Percentiles rank a stretch among this genome's conserved stretches.
Evolutionary conservation across 2,888 invertebrate genomes (phyloP).

Genomic region (Drosophila kuntzei): DNA sequence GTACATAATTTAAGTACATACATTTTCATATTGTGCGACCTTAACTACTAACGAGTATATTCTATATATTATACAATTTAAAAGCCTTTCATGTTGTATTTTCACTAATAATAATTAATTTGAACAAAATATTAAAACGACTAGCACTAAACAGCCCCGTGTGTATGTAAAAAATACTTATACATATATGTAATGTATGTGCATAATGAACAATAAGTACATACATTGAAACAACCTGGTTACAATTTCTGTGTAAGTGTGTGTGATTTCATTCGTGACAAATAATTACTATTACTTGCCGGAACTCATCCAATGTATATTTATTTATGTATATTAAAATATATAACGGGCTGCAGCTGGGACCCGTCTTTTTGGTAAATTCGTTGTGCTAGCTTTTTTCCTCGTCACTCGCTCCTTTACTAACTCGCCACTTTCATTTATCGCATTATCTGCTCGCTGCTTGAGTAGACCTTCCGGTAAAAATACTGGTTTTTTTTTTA

Average conservation of each 20-base stretch:
- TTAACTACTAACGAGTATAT: constrained; percentile 39
- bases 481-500: too few species aligned
- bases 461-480: neutral
- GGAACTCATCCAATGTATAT: constrained; percentile 3
- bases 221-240: constrained; percentile 68
- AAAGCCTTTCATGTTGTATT: constrained; percentile 68
- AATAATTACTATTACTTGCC: constrained; percentile 2
- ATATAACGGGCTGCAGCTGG: constrained; percentile 26
- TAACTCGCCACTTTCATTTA: neutral
- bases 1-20: constrained; percentile 7
- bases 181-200: constrained; percentile 24
- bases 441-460: neutral
- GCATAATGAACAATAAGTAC: constrained; percentile 51
- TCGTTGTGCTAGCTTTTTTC: constrained; percentile 63
- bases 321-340: constrained; percentile 10
- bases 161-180: constrained; percentile 47
- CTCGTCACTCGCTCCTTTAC: constrained; percentile 1
- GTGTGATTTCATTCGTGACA: constrained; percentile 9
- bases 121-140: constrained; percentile 62
- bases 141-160: constrained; percentile 72
- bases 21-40: constrained; percentile 13
- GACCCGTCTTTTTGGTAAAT: constrained; percentile 53
- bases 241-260: constrained; percentile 44
- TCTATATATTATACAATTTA: constrained; percentile 33
- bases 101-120: constrained; percentile 49